Evolutionary conservation across 2,797 vertebrate genomes (phyloP), one percentile per base, ranked within the genome.

Genomic region (Gallirallus australis): DNA sequence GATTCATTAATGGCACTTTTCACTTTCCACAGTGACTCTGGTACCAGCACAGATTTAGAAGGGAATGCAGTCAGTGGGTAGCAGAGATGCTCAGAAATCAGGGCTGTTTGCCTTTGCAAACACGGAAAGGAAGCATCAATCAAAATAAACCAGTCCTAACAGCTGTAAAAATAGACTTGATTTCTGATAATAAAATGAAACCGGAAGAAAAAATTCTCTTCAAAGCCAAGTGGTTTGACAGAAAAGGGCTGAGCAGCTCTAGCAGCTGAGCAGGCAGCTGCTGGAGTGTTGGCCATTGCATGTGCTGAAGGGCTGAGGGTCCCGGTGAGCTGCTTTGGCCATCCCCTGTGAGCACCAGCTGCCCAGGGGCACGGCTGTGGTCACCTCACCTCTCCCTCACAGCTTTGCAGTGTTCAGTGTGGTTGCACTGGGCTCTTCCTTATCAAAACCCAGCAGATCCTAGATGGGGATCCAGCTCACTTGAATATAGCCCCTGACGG

Each of bases 151-250:
- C 19, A 37, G 45, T 33, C 8, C 39, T 3, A 14, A 59, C 40
- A 60, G 23, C 64, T 82, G 73, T 76, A 89, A 73, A 91, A 92
- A 66, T 6, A 33, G 28, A 42, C 48, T 72, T 87, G 21, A 63
- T 8, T 85, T 72, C 52, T 87, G 68, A 40, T 57, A 86, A 80
- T 40, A 73, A 89, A 70, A 84, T 14, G 56, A 70, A 75, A 60
- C 15, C 12, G 39, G 33, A 86, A 65, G 39, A n/a, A 94, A 94
- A 90, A 57, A 11, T 2, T 78, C 3, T 54, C 37, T 70, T 57
- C 30, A 42, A 27, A 54, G 6, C 18, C 50, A 50, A 47, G 40
- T 6, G 7, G 12, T 82, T 86, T 52, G 59, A 27, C 23, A 65
- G 47, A 30, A 88, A 65, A 76, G 19, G 28, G 24, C n/a, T 61